Base-by-base conservation (phyloP, 2,888 invertebrate species). In the Odontocolon sp. region DNA sequence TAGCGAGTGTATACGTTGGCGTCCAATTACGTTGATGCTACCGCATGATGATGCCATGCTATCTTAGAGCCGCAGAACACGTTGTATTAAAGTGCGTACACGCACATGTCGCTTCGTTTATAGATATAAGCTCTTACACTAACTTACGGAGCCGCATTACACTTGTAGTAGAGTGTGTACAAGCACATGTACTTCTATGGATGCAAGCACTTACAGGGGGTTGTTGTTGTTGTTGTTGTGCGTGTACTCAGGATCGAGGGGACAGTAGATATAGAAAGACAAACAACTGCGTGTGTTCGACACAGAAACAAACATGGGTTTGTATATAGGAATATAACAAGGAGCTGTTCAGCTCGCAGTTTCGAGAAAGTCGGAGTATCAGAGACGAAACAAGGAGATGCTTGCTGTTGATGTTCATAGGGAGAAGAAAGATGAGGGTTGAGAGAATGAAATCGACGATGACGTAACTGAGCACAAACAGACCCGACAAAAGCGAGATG, bases 11-110 rank as follows among this genome's bases (percentile, higher is more conserved):
- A 59, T 31, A 57, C 28, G 72, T 64, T 66, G 72, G 75, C 80
- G 69, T 81, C 76, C 78, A 82, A 81, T 82, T 82, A 80, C 72
- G 69, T 57, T 77, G 75, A 81, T 77, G 80, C 77, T 74, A 50
- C 66, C 56, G 67, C 61, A 52, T 61, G 54, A 71, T 76, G 64
- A 75, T 70, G 77, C 77, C 69, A 76, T 74, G 67, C 68, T 70
- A 72, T 80, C 77, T 80, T 75, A 78, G 71, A 69, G 63, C 23
- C 76, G 59, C 50, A 75, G 71, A 72, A 68, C 68, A 71, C 63
- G 9, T 45, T 64, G 52, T 64, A 52, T 64, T 68, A 61, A 69
- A 57, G 56, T 56, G 68, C 69, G 73, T 67, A 67, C 8, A 28
- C 40, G 40, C 61, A 47, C 77, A 38, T 69, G n/a, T 71, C n/a